These are phyloP conservation scores for Myanophis thanlyinensis DNA, from an alignment of 2,113 vertebrate species.

Conservation along the genomic window DNA sequence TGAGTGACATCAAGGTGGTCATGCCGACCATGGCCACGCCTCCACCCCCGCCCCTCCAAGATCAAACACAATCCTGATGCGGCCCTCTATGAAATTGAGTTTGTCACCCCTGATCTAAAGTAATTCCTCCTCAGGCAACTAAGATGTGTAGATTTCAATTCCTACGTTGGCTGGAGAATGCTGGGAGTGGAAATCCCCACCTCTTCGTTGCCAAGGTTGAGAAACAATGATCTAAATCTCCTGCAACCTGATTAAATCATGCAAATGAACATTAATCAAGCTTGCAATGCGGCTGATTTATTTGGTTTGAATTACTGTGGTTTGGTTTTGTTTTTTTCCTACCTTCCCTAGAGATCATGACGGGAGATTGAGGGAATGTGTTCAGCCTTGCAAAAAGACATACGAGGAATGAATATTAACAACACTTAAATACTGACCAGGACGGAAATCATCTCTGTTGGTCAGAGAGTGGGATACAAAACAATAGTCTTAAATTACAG, in stretches of 20 bases:
- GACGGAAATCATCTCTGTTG: background rate
- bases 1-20: no score
- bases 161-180: background rate
- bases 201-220: background rate
- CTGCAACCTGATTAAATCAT: background rate
- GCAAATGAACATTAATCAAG: background rate
- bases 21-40: no score
- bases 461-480: background rate
- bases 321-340: background rate
- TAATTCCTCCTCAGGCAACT: background rate
- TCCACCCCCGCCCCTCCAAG: no score
- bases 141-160: background rate
- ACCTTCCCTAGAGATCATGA: background rate
- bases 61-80: no score
- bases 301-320: background rate
- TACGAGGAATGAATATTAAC: background rate
- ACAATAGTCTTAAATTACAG: background rate
- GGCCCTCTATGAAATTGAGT: no score
- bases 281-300: background rate
- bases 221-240: background rate
- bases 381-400: background rate
- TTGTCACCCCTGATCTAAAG: no score
- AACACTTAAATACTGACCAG: background rate
- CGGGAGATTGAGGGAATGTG: background rate
- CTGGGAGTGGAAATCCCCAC: background rate